Evolutionary conservation across 2,888 invertebrate species (phyloP).

Genomic region (Syrista parreyssii): DNA sequence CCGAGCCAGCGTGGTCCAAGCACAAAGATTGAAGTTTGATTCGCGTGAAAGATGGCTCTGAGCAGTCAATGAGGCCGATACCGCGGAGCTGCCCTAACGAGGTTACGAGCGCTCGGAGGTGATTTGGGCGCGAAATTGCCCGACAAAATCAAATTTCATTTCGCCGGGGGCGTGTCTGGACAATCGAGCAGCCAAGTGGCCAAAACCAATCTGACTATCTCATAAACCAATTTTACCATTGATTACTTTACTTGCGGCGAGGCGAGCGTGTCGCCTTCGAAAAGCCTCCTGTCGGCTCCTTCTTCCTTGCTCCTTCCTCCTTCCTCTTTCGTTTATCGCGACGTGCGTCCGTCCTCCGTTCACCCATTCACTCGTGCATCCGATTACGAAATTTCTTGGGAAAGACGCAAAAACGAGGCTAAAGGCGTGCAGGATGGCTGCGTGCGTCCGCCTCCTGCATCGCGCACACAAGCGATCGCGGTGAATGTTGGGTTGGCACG

Average conservation of each 20-base stretch:
- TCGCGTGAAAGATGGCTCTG: conserved; percentile 1
- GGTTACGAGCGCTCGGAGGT: conserved; percentile 55
- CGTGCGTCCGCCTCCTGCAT: no score
- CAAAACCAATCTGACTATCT: conserved; percentile 60
- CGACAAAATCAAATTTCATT: conserved; percentile 66
- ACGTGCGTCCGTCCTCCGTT: conserved; percentile 24
- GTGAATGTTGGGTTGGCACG: no score
- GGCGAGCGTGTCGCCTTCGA: conserved; percentile 18
- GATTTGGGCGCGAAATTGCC: conserved; percentile 65
- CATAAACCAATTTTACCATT: conserved; percentile 62
- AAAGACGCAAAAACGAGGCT: no score
- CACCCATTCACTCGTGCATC: no score
- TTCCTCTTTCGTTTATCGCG: conserved; percentile 30
- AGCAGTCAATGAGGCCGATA: conserved; percentile 54
- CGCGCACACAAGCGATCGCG: no score
- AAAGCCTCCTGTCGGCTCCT: conserved; percentile 19
- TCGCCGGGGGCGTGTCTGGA: conserved; percentile 65
- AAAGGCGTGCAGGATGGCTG: no score
- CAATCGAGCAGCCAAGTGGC: conserved; percentile 64
- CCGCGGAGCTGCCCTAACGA: conserved; percentile 57
- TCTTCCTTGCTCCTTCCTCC: conserved; percentile 1
- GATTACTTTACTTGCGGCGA: conserved; percentile 59
- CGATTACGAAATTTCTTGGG: no score
- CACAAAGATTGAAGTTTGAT: no score
- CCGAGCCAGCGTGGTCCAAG: no score